Evolutionary conservation across 2,888 invertebrate genomes (phyloP), one percentile per base, ranked within the genome.

Genomic region (Eupithecia tripunctaria): DNA sequence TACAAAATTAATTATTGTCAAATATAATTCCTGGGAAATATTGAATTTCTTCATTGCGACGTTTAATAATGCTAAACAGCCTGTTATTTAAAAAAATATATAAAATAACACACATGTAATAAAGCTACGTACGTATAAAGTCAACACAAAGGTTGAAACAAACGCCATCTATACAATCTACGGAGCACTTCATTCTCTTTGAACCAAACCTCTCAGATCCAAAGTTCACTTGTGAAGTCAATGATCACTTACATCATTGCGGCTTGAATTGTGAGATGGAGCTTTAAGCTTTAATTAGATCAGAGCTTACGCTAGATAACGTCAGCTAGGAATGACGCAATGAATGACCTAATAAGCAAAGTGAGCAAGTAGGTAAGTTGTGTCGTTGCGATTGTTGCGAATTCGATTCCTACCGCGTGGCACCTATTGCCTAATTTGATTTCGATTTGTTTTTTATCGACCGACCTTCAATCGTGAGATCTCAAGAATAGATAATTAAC

Each of bases 191-290:
- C 38, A 25, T 68, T 71, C 32, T 32, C 15, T 41, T 25, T n/a
- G 66, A 15, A 51, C n/a, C n/a, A n/a, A n/a, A n/a, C n/a, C n/a
- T n/a, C n/a, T n/a, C n/a, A 25, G 32, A 41, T 27, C 21, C 47
- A 65, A 47, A 59, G 62, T 64, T 68, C 32, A 32, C 0, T 67
- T 68, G 62, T 60, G 67, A 71, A 69, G 67, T 71, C 59, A 75
- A 59, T 72, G 65, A 62, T 68, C 68, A 41, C 25, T 69, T 65
- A 60, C 72, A 60, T 69, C 62, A 69, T 76, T 73, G 41, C 67
- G 18, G n/a, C 36, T 25, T 1, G 18, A 59, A 29, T 38, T 62
- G 64, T 71, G 21, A 78, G 78, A 78, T 76, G 78, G 77, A 77
- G 76, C 78, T 76, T 71, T 41, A 51, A n/a, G 56, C 56, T 25